phyloP scores from a whole-genome alignment of 2,888 invertebrate genomes.

The Aromia moschata region DNA sequence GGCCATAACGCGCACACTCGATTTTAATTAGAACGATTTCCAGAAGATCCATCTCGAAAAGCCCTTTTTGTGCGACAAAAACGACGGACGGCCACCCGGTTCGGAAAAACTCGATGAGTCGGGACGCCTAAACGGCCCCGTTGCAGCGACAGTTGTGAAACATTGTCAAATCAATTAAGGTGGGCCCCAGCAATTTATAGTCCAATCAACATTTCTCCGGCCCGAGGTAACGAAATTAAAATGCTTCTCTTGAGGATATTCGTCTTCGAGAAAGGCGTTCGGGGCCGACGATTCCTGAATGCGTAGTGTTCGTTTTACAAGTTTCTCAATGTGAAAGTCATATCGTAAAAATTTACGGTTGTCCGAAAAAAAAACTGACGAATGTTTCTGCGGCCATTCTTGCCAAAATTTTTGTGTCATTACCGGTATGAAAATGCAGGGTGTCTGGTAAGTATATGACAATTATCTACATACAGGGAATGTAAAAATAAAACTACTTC shows the following conservation, averaged over 20 bases:
- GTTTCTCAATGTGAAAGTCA: background rate
- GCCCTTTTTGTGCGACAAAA: conserved; percentile 48
- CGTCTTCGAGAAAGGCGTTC: conserved; percentile 19
- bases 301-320: conserved; percentile 18
- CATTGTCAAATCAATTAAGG: conserved; percentile 53
- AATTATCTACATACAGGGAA: too few species aligned
- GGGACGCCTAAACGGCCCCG: conserved; percentile 38
- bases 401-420: too few species aligned
- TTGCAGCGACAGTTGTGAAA: conserved; percentile 49
- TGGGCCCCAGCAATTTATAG: conserved; percentile 50
- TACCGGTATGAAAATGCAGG: too few species aligned
- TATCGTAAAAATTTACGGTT: background rate
- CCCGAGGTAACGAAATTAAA: conserved; percentile 48
- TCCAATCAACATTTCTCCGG: conserved; percentile 57
- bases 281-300: conserved; percentile 19
- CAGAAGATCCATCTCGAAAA: conserved; percentile 34
- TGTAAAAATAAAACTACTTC: too few species aligned
- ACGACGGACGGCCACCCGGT: conserved; percentile 52
- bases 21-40: conserved; percentile 43
- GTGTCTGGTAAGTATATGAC: too few species aligned
- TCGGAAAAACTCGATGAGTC: conserved; percentile 45
- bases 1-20: too few species aligned
- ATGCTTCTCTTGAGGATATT: conserved; percentile 45
- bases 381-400: too few species aligned
- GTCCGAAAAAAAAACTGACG: too few species aligned